phyloP scores from a whole-genome alignment of 2,888 invertebrate species.

The Cheilosia variabilis region DNA sequence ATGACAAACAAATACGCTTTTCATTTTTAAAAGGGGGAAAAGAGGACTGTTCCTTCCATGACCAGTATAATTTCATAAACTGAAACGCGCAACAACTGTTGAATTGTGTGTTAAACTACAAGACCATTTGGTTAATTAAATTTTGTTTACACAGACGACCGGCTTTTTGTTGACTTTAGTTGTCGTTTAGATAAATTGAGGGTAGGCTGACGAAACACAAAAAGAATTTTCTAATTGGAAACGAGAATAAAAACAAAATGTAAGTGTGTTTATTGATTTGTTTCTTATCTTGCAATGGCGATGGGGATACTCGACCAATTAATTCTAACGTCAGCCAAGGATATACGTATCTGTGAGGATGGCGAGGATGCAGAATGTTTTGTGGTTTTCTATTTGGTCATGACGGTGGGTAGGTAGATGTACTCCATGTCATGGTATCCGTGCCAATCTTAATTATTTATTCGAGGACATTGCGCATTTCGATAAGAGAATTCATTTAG shows the following conservation, averaged over 20 bases:
- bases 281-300: not conserved
- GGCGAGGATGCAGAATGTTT: slow-evolving; percentile 15
- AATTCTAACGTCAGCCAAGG: slow-evolving; percentile 24
- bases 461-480: slow-evolving; percentile 58
- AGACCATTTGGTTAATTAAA: slow-evolving; percentile 16
- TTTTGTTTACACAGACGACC: slow-evolving; percentile 13
- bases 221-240: slow-evolving; percentile 17
- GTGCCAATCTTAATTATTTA: slow-evolving; percentile 50
- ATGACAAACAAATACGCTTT: slow-evolving; percentile 40
- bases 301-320: slow-evolving; percentile 31
- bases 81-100: slow-evolving; percentile 50
- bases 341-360: slow-evolving; percentile 3
- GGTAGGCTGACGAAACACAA: too few relatives aligned
- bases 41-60: slow-evolving; percentile 5
- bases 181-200: not conserved
- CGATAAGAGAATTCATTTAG: slow-evolving; percentile 35
- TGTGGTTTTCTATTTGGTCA: slow-evolving; percentile 25
- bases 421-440: slow-evolving; percentile 10
- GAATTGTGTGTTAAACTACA: slow-evolving; percentile 31
- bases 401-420: too few relatives aligned
- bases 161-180: slow-evolving; percentile 56
- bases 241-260: slow-evolving; percentile 3
- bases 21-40: not conserved
- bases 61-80: slow-evolving; percentile 41
- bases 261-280: slow-evolving; percentile 40